Evolutionary conservation across 1,140 invertebrate species (phyloP).

Genomic region (Drosophila ironensis): DNA sequence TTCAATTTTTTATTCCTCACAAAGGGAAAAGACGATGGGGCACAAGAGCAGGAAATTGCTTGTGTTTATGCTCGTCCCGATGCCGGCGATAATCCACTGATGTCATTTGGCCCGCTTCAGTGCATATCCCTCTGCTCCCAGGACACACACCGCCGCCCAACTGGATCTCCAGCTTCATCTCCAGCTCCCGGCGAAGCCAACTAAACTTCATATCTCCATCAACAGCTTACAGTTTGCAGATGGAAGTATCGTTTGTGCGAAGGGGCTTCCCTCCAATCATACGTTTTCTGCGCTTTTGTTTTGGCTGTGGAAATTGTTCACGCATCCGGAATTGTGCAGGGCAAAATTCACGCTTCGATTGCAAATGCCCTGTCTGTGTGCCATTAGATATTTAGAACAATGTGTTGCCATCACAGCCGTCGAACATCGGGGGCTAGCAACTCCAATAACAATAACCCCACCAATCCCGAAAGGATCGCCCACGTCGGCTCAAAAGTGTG

Average conservation of each 20-base stretch:
- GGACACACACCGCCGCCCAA: too few species aligned
- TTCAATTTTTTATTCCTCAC: slow-evolving; percentile 70
- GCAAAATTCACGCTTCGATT: slow-evolving; percentile 75
- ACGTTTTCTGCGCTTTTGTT: slow-evolving; percentile 10
- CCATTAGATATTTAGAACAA: slow-evolving; percentile 73
- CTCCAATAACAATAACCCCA: slow-evolving; percentile 49
- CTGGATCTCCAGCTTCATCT: too few species aligned
- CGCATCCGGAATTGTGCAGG: slow-evolving; percentile 61
- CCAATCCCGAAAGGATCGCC: slow-evolving; percentile 16
- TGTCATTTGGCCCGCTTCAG: slow-evolving; percentile 72
- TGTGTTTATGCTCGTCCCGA: slow-evolving; percentile 65
- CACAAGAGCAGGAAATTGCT: slow-evolving; percentile 50
- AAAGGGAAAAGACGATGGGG: slow-evolving; percentile 14
- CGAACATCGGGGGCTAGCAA: slow-evolving; percentile 8
- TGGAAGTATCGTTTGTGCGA: slow-evolving; percentile 10
- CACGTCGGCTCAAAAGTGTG: slow-evolving; percentile 41
- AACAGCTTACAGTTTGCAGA: slow-evolving; percentile 58
- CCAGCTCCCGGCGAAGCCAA: slow-evolving; percentile 2
- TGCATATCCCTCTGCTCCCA: slow-evolving; percentile 34
- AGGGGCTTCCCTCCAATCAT: neutral
- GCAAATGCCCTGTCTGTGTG: slow-evolving; percentile 60
- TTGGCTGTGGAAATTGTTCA: slow-evolving; percentile 64
- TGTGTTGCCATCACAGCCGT: slow-evolving; percentile 67
- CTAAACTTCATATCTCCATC: slow-evolving; percentile 68
- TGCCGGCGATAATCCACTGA: slow-evolving; percentile 78